These are phyloP conservation scores for Tylochromis polylepis DNA, from an alignment of 2,113 vertebrate genomes.

Conservation along the genomic window DNA sequence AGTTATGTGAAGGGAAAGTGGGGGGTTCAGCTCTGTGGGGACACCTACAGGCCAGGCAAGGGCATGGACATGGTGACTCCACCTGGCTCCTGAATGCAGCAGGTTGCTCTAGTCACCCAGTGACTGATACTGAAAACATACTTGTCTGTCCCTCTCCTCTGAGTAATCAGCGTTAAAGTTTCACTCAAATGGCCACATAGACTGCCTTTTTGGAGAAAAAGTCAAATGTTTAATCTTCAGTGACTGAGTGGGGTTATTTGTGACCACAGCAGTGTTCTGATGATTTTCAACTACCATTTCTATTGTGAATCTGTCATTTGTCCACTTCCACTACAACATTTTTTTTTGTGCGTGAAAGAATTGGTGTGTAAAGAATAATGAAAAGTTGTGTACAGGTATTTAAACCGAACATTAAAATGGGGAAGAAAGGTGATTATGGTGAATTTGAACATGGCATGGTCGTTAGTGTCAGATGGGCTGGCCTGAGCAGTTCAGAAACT, in stretches of 20 bases:
- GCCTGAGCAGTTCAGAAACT: not conserved
- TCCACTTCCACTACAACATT: not conserved
- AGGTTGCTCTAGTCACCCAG: not conserved
- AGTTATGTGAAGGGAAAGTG: not conserved
- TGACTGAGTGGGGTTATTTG: not conserved
- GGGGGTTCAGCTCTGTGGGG: constrained; percentile 35
- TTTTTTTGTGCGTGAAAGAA: not conserved
- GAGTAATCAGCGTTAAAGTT: not conserved
- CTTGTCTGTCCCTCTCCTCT: not conserved
- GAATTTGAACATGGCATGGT: not conserved
- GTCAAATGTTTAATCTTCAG: not conserved
- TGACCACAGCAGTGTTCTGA: not conserved
- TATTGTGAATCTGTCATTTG: not conserved
- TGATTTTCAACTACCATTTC: not conserved
- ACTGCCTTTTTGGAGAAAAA: not conserved
- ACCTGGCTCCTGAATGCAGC: not conserved
- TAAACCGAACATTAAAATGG: not conserved
- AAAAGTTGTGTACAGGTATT: not conserved
- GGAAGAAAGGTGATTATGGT: not conserved
- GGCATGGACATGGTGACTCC: not conserved
- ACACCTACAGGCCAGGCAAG: constrained; percentile 45
- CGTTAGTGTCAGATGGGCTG: not conserved
- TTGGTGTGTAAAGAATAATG: not conserved
- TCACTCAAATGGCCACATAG: not conserved
- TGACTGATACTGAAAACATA: not conserved